phyloP scores from a whole-genome alignment of 1,140 invertebrate genomes.

The Glossosoma conforme region DNA sequence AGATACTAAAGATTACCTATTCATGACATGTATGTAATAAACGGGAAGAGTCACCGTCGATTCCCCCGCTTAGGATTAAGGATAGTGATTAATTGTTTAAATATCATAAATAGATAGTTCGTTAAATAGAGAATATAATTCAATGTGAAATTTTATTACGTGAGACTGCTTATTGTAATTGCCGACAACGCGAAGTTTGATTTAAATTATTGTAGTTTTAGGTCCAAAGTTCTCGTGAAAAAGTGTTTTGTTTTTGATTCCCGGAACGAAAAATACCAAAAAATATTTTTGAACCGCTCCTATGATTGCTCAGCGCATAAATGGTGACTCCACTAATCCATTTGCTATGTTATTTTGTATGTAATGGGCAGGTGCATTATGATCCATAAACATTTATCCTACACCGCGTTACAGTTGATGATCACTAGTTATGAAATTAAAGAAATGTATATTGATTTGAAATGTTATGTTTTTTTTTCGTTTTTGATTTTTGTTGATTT shows the following conservation, averaged over 20 bases:
- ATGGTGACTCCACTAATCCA: no score
- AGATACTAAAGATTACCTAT: slow-evolving; percentile 22
- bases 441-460: no score
- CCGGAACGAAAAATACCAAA: no score
- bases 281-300: no score
- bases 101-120: slow-evolving; percentile 25
- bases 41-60: slow-evolving; percentile 22
- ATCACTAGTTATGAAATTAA: no score
- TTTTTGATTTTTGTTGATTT: no score
- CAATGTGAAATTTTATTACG: slow-evolving; percentile 33
- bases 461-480: no score
- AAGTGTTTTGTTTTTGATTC: neutral
- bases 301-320: no score
- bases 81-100: slow-evolving; percentile 29
- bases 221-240: slow-evolving; percentile 1
- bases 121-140: slow-evolving; percentile 31
- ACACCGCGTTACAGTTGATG: no score
- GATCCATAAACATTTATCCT: no score
- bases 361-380: slow-evolving; percentile 29
- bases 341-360: slow-evolving; percentile 11
- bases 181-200: slow-evolving; percentile 26
- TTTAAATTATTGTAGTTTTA: slow-evolving; percentile 19
- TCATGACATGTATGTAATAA: slow-evolving; percentile 28
- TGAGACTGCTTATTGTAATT: slow-evolving; percentile 33
- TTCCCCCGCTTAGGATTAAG: slow-evolving; percentile 21